Evolutionary conservation across 2,113 vertebrate species (phyloP), one percentile per base, ranked within the genome.

Genomic region (Ariopsis seemanni): DNA sequence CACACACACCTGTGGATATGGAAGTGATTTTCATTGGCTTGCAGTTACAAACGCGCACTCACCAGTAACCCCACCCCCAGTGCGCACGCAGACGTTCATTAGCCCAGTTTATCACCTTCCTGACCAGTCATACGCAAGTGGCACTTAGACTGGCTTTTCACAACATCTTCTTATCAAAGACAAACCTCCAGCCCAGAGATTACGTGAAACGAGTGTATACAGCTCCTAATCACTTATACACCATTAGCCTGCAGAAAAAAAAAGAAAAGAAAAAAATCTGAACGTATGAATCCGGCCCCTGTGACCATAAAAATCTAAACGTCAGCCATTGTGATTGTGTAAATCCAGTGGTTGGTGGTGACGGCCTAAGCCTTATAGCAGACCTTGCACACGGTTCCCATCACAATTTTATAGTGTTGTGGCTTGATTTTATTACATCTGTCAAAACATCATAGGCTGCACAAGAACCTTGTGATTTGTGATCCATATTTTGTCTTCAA

Each of bases 391-490:
- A 93, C 93, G 92, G 92, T 93, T 92, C 86, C 91, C 91, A 94
- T 93, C 94, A 93, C 93, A 92, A 93, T 93, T 94, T 94, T 94
- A 92, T 94, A 93, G 90, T 93, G 92, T 93, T 93, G 93, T 93
- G 93, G 93, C 92, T 93, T 91, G 92, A 90, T 94, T 95, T 95
- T 95, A 94, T 93, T 93, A 93, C 92, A 88, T 93, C 93, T 95
- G 93, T 95, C 95, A 94, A 94, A 95, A 94, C 93, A 94, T 90
- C 92, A 92, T 60, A 87, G 90, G 91, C 89, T 91, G 86, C 80
- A 72, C 53, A 89, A 89, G 30, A 87, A 83, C 83, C 69, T 87
- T 88, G 85, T 84, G 82, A 86, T 91, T 78, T 89, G 85, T 89
- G 84, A 87, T 85, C 83, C 78, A 89, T 87, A 84, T 77, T 85